Evolutionary conservation across 2,888 invertebrate genomes (phyloP).

Genomic region (Sesia bembeciformis): DNA sequence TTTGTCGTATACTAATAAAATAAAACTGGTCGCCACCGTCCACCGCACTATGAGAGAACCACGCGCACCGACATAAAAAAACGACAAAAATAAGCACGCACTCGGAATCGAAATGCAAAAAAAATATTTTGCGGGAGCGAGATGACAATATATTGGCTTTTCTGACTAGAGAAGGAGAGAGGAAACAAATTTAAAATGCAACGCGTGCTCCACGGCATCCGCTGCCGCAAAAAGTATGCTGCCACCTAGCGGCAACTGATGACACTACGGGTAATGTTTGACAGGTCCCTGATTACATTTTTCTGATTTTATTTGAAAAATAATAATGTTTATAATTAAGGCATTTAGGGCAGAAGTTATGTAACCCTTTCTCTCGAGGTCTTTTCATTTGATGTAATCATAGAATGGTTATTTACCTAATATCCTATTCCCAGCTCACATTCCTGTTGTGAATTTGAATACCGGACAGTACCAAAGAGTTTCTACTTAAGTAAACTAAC

Average conservation of each 20-base stretch:
- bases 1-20: no score
- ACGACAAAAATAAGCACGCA: conserved; percentile 66
- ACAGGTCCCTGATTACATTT: not conserved
- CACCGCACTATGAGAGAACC: conserved; percentile 39
- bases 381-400: no score
- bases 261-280: conserved; percentile 25
- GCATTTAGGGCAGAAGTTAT: no score
- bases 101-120: conserved; percentile 70
- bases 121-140: conserved; percentile 53
- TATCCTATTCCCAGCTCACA: no score
- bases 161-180: conserved; percentile 42
- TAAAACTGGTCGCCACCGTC: conserved; percentile 12
- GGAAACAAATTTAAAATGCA: conserved; percentile 68
- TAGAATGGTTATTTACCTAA: no score
- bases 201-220: conserved; percentile 70
- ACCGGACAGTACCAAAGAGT: no score
- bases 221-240: conserved; percentile 56
- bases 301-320: no score
- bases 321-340: no score
- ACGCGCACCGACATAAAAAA: conserved; percentile 22
- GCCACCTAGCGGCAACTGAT: conserved; percentile 54
- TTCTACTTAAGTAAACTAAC: no score
- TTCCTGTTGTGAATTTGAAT: no score
- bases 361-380: no score
- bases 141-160: conserved; percentile 30